These are phyloP conservation scores for Etheostoma spectabile DNA, from an alignment of 2,113 vertebrate genomes.

Conservation along the genomic window DNA sequence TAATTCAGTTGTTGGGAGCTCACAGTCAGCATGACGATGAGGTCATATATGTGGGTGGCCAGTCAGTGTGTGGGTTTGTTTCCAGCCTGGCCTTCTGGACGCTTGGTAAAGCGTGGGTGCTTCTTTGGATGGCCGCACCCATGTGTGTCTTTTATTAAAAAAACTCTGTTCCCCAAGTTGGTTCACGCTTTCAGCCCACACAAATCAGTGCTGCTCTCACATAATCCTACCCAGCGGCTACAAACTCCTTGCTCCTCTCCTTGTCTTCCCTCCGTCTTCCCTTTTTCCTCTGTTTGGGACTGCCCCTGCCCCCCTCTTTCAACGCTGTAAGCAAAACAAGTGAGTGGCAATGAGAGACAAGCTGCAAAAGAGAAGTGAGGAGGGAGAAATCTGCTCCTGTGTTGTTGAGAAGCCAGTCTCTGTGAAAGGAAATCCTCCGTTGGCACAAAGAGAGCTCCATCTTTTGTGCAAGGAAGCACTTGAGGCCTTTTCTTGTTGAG, in stretches of 20 bases:
- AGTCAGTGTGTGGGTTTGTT: slow-evolving; percentile 22
- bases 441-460: slow-evolving; percentile 73
- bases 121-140: slow-evolving; percentile 52
- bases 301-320: not conserved
- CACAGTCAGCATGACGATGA: not conserved
- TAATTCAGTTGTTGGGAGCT: not conserved
- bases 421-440: slow-evolving; percentile 65
- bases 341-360: slow-evolving; percentile 53
- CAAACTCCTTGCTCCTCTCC: slow-evolving; percentile 25
- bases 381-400: slow-evolving; percentile 38
- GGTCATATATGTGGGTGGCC: slow-evolving; percentile 9
- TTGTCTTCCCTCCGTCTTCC: slow-evolving; percentile 1
- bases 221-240: slow-evolving; percentile 45
- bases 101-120: slow-evolving; percentile 38
- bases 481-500: slow-evolving; percentile 68
- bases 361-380: slow-evolving; percentile 37
- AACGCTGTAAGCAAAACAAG: slow-evolving; percentile 34
- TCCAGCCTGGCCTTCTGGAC: slow-evolving; percentile 22
- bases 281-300: slow-evolving; percentile 9
- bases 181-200: slow-evolving; percentile 37
- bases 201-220: slow-evolving; percentile 38
- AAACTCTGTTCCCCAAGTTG: slow-evolving; percentile 5
- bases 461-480: slow-evolving; percentile 80
- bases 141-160: slow-evolving; percentile 58
- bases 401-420: slow-evolving; percentile 45